A percentile compares a stretch with the other conserved stretches of the same genome.
Conservation (phyloP, 2,113 vertebrate genomes). For the Pluvialis apricaria region DNA sequence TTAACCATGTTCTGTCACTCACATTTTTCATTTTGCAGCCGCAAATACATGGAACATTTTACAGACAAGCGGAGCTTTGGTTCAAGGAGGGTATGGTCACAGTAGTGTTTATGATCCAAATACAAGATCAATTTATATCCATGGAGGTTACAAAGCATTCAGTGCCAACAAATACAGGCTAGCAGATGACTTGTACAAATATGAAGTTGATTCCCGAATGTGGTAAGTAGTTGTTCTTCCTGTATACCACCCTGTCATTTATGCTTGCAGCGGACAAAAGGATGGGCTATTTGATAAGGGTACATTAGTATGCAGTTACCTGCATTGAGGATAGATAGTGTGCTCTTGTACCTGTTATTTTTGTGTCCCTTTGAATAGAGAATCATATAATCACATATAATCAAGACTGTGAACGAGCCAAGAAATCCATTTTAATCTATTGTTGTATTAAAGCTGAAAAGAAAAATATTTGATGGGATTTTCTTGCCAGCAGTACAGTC, state of each 20-base stretch:
- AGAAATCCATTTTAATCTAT: constrained; percentile 13
- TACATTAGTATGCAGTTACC: not conserved
- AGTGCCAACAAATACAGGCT: constrained; percentile 95
- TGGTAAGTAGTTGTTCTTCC: constrained; percentile 78
- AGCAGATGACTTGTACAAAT: constrained; percentile 92
- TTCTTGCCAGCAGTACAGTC: not conserved
- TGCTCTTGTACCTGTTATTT: not conserved
- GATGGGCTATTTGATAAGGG: not conserved
- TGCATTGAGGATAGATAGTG: not conserved
- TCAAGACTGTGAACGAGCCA: not conserved
- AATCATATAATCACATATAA: not conserved
- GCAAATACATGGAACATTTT: constrained; percentile 85
- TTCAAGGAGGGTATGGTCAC: constrained; percentile 96
- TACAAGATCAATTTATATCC: constrained; percentile 86
- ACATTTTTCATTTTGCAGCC: constrained; percentile 57
- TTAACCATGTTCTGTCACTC: not conserved
- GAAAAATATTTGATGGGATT: not conserved
- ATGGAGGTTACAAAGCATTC: constrained; percentile 97
- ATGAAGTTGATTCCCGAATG: constrained; percentile 82
- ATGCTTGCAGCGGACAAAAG: not conserved
- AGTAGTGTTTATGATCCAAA: constrained; percentile 90
- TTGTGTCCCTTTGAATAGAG: not conserved
- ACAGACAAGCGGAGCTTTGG: constrained; percentile 83
- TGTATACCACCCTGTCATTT: accelerated
- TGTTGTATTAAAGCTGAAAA: not conserved